Conservation (phyloP, 2,113 vertebrate genomes). For the Eulemur rufifrons region DNA sequence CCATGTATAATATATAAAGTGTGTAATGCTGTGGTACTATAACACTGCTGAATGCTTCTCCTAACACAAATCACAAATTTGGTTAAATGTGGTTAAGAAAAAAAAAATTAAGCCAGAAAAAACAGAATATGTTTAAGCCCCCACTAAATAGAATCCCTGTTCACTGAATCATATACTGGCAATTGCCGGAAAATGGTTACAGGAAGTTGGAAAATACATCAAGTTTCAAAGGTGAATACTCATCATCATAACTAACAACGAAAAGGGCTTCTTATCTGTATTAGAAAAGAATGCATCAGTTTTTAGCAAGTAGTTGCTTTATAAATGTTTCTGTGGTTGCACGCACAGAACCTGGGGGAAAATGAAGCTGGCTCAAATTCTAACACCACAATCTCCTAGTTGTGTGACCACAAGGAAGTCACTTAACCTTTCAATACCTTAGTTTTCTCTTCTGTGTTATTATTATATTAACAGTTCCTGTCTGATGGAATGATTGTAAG, state of each 20-base stretch:
- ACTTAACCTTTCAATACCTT: not conserved
- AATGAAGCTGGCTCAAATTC: not conserved
- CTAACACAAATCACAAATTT: not conserved
- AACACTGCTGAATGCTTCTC: not conserved
- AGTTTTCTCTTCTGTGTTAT: not conserved
- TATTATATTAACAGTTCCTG: not conserved
- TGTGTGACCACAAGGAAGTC: not conserved
- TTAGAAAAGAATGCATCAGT: not conserved
- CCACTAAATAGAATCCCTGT: not conserved
- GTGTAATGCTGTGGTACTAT: not conserved
- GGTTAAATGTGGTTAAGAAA: not conserved
- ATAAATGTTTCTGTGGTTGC: not conserved
- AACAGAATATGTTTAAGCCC: not conserved
- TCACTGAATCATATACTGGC: not conserved
- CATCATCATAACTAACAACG: not conserved
- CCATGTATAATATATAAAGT: not conserved
- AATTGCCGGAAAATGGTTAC: not conserved
- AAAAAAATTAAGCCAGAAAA: slow-evolving; percentile 15
- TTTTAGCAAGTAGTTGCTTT: not conserved
- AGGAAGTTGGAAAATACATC: not conserved
- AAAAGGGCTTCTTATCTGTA: not conserved
- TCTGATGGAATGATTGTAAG: not conserved
- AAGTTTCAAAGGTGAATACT: not conserved
- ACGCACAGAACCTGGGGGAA: not conserved
- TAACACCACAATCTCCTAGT: not conserved